Evolutionary conservation across 1,140 invertebrate species (phyloP), one percentile per base, ranked within the genome.

Genomic region (Leguminivora glycinivorella): DNA sequence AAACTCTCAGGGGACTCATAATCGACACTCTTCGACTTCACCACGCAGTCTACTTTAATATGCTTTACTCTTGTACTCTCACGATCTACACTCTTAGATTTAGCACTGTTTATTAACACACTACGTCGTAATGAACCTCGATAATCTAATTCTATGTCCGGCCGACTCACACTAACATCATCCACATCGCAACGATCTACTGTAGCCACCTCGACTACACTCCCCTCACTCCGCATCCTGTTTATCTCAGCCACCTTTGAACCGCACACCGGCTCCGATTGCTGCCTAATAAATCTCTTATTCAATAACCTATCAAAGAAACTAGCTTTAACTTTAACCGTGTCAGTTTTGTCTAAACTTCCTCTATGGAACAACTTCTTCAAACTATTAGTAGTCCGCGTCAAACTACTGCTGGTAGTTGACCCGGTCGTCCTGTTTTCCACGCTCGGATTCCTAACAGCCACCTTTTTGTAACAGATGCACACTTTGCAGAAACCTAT

Each of bases 401-500:
- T 89, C 17, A 92, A 68, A 63, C 90, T 92, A 68, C 92, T 93
- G 75, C 93, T 93, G 10, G 90, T 93, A 9, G 93, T 93, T 0
- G 93, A 90, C 7, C 92, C 93, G 17, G 92, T 94, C 56, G 92
- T 67, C 83, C 79, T 5, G 89, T 80, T 75, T 86, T 80, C 70
- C 85, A 71, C 34, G 74, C 82, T 72, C 63, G 79, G 82, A 70
- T 80, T 80, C 72, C 72, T 52, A 70, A 89, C 82, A 71, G 75
- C 72, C 22, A 77, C 71, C 71, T 88, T 91, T 34, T 87, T 90
- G 60, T 90, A 92, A 17, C 93, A 84, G 10, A 93, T 92, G 75
- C 95, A 96, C 0, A 96, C 88, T 75, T 92, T 88, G 19, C 94
- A 85, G 78, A 97, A 97, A 3, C 95, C 96, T 22, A 94, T 93